Evolutionary conservation across 92 coral and sea anemone genomes (phyloP), one percentile per base, ranked within the genome.

Genomic region (Virgularia gustaviana): DNA sequence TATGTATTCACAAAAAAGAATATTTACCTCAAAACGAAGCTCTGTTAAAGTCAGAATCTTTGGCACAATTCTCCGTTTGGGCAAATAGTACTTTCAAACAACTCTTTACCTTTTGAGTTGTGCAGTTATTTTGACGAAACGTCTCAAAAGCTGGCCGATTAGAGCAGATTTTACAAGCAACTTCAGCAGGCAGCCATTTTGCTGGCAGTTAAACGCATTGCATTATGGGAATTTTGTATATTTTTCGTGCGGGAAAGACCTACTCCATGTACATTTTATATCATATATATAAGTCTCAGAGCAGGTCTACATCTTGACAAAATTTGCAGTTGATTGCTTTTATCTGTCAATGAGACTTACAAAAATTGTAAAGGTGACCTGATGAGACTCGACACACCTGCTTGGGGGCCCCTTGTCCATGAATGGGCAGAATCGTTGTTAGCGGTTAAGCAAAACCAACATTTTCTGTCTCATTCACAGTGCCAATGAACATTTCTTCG

Each of bases 391-490:
- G n/a, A n/a, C n/a, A n/a, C n/a, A n/a, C n/a, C n/a, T n/a, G n/a
- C n/a, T n/a, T n/a, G n/a, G n/a, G n/a, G n/a, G n/a, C n/a, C n/a
- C n/a, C n/a, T n/a, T n/a, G n/a, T n/a, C n/a, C n/a, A n/a, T n/a
- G n/a, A n/a, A 31, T 31, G 70, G 42, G 39, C 16, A 37, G 55
- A 47, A 67, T 42, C 24, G 32, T 47, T 67, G 59, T n/a, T n/a
- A n/a, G n/a, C n/a, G n/a, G n/a, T n/a, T n/a, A n/a, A n/a, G n/a
- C n/a, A n/a, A n/a, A n/a, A 62, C 25, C 70, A 62, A 62, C 70
- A 62, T 62, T 67, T 67, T 25, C 57, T 67, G 60, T 67, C 57
- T 18, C 36, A 61, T 61, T 61, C 68, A 61, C 68, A 18, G 68
- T 61, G 51, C 51, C 68, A 43, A 33, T 53, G 41, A 36, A 29